These are phyloP conservation scores for Stenoptilia bipunctidactyla DNA, from an alignment of 2,888 invertebrate species.

Conservation along the genomic window DNA sequence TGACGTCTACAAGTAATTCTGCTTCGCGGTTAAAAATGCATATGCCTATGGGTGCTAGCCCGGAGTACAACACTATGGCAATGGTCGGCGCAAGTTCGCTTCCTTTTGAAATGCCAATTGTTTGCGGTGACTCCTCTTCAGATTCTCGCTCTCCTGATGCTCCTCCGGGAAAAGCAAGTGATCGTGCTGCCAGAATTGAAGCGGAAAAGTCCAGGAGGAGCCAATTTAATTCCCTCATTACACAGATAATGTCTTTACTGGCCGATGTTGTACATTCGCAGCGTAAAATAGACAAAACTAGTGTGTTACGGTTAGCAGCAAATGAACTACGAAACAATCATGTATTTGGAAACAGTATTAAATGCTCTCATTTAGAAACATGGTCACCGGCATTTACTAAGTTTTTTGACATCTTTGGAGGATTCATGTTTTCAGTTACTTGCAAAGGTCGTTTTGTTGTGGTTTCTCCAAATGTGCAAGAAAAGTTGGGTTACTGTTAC, in stretches of 20 bases:
- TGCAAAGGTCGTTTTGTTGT: conserved; percentile 87
- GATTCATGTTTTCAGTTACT: conserved; percentile 85
- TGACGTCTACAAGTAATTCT: conserved; percentile 41
- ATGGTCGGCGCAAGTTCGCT: conserved; percentile 30
- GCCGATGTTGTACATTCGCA: conserved; percentile 87
- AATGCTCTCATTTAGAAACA: conserved; percentile 55
- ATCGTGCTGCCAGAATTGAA: conserved; percentile 85
- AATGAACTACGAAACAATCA: conserved; percentile 87
- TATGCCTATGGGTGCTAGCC: conserved; percentile 26
- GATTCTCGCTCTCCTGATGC: conserved; percentile 55
- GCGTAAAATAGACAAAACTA: conserved; percentile 91
- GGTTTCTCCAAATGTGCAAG: conserved; percentile 87
- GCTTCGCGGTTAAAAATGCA: conserved; percentile 33
- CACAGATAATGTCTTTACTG: conserved; percentile 83
- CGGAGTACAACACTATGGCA: conserved; percentile 33
- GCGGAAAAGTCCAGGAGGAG: conserved; percentile 94
- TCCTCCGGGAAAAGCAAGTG: conserved; percentile 70
- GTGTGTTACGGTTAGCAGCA: conserved; percentile 87
- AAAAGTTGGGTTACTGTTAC: conserved; percentile 88
- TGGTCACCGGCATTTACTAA: conserved; percentile 72
- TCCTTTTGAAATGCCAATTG: conserved; percentile 25
- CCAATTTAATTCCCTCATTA: conserved; percentile 88
- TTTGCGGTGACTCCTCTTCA: conserved; percentile 53
- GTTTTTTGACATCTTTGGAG: conserved; percentile 78
- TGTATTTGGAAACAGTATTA: conserved; percentile 70